Percentiles rank a stretch among this genome's conserved stretches.
Conservation (phyloP, 2,113 vertebrate species). For the Poecile atricapillus region DNA sequence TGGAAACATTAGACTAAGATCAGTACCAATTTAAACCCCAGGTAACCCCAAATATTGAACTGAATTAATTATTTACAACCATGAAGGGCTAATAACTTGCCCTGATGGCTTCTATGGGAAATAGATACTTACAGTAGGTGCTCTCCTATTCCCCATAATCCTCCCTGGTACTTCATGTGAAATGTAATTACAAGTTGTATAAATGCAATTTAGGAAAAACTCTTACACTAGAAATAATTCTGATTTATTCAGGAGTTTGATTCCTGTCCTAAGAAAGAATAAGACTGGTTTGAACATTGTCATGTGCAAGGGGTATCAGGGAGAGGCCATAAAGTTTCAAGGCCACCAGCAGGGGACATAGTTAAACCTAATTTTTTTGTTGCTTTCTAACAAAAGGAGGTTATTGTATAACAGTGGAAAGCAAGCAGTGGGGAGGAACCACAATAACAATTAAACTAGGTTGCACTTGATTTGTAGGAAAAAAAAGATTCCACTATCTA, state of each 20-base stretch:
- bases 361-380: not conserved
- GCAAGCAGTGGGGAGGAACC: not conserved
- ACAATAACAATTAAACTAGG: not conserved
- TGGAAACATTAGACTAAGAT: conserved; percentile 41
- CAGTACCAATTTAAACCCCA: conserved; percentile 49
- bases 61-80: conserved; percentile 45
- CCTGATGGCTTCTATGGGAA: not conserved
- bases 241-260: not conserved
- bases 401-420: not conserved
- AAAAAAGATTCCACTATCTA: not conserved
- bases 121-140: not conserved
- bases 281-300: not conserved
- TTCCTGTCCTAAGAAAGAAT: not conserved
- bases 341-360: not conserved
- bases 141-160: not conserved
- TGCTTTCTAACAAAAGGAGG: not conserved
- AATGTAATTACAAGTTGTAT: conserved; percentile 15
- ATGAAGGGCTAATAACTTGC: conserved; percentile 3
- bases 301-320: not conserved
- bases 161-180: not conserved
- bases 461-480: not conserved
- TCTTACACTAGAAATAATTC: not conserved
- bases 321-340: not conserved
- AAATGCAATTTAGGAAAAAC: conserved; percentile 17
- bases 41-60: conserved; percentile 55